Percentiles rank a stretch among this genome's conserved stretches.
These are phyloP conservation scores for Corythornis madagascariensis DNA, from an alignment of 2,113 vertebrate species.

Conservation along the genomic window DNA sequence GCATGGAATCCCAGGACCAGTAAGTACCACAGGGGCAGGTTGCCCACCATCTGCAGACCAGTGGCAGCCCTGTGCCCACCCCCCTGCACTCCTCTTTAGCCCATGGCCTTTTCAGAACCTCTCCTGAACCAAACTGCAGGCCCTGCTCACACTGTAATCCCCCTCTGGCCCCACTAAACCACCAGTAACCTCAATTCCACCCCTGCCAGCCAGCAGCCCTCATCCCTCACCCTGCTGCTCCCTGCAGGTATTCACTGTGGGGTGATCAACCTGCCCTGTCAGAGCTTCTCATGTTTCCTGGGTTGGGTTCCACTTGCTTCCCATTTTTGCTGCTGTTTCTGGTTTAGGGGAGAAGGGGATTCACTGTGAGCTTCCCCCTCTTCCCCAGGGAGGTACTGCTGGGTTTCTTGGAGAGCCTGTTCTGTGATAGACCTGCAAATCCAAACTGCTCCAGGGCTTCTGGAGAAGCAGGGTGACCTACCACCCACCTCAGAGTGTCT, in stretches of 20 bases:
- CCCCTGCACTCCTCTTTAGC: rapidly evolving
- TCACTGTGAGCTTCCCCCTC: neutral
- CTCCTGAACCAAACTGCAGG: neutral
- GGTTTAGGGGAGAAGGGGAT: neutral
- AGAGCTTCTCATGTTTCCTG: neutral
- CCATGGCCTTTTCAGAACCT: neutral
- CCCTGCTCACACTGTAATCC: neutral
- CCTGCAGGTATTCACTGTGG: neutral
- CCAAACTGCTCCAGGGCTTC: neutral
- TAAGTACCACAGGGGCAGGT: neutral
- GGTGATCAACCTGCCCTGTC: too few species aligned
- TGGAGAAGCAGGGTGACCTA: neutral
- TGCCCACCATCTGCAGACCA: rapidly evolving
- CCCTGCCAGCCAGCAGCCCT: neutral
- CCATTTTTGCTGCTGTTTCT: neutral
- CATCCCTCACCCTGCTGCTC: neutral
- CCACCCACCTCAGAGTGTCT: neutral
- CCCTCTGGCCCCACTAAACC: neutral
- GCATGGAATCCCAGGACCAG: neutral
- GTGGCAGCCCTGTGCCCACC: neutral
- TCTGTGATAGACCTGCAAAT: neutral
- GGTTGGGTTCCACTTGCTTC: neutral
- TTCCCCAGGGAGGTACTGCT: rapidly evolving
- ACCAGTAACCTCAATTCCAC: neutral
- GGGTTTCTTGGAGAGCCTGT: neutral